Base-by-base conservation (phyloP, 2,797 vertebrate species). In the Emys orbicularis region DNA sequence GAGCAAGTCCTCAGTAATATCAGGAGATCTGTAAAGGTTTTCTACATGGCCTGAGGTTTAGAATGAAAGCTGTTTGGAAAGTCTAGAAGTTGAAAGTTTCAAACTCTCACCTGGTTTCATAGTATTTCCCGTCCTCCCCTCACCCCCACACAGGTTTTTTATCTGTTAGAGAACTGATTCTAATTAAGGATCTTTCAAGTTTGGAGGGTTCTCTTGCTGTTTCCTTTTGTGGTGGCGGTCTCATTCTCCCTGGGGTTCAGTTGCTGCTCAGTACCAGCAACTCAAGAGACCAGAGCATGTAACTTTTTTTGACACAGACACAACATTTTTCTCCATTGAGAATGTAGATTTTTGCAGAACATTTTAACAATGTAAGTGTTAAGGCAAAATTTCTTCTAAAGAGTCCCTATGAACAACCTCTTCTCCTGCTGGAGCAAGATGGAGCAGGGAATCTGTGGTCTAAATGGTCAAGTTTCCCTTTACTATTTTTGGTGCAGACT, bases 11-110 rank as follows among this genome's bases (percentile, higher is more conserved):
- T 13, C 16, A 44, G n/a, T 81, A n/a, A 31, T 88, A 95, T 79
- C 61, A 56, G 81, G 86, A 77, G 37, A 72, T 86, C 76, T 90
- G 89, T 91, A 50, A 81, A 90, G 95, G 93, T 92, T 87, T 96
- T 96, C 81, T 79, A 90, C 25, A 96, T 95, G 95, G 53, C n/a
- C 31, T 89, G 84, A 86, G 79, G 74, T 49, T 90, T 68, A 31
- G 54, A 88, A 13, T 37, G 16, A 88, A 88, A 94, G 81, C 19
- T 85, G 80, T 94, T 88, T 93, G 59, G 84, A 92, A 95, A 95
- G 50, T 19, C 3, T 81, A 72, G 90, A 83, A 27, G 25, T 76
- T 52, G 44, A 59, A 7, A 57, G 83, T 5, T 16, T 5, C 23
- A 31, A 44, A 83, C 3, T 68, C 92, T 52, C 41, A 23, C 81